Evolutionary conservation across 2,113 vertebrate genomes (phyloP).

Genomic region (Megaceryle torquata): DNA sequence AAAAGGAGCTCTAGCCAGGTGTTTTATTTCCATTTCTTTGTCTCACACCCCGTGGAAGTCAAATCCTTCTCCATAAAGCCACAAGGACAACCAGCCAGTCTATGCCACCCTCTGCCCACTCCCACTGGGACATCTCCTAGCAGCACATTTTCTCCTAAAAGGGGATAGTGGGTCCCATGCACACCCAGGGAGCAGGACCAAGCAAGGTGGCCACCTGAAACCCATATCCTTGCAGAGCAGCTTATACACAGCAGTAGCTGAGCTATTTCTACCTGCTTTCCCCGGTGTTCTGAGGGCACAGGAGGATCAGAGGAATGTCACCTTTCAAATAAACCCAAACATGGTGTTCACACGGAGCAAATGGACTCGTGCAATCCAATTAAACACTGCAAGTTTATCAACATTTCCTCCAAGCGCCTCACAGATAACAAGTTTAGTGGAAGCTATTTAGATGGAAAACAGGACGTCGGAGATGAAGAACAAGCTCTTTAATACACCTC

Average conservation of each 20-base stretch:
- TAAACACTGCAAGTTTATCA: conserved; percentile 12
- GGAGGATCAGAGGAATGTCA: background rate
- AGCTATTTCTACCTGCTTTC: background rate
- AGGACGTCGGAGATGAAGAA: background rate
- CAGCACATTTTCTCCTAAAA: background rate
- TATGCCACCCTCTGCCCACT: background rate
- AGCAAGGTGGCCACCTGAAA: background rate
- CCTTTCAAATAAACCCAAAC: background rate
- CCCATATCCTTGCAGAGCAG: background rate
- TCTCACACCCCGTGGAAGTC: background rate
- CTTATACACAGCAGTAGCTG: background rate
- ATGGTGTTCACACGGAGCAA: background rate
- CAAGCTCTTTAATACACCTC: background rate
- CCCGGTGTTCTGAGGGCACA: background rate
- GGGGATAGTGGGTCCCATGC: background rate
- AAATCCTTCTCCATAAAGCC: background rate
- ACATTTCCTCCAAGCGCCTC: conserved; percentile 21
- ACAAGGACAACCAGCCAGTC: background rate
- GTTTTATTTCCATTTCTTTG: background rate
- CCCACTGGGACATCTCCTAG: background rate
- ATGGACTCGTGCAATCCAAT: background rate
- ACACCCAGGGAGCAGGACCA: background rate
- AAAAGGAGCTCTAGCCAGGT: background rate
- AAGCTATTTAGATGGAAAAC: background rate
- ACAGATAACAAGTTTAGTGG: background rate